These are phyloP conservation scores for Anastrepha obliqua DNA, from an alignment of 1,140 invertebrate genomes.

Conservation along the genomic window DNA sequence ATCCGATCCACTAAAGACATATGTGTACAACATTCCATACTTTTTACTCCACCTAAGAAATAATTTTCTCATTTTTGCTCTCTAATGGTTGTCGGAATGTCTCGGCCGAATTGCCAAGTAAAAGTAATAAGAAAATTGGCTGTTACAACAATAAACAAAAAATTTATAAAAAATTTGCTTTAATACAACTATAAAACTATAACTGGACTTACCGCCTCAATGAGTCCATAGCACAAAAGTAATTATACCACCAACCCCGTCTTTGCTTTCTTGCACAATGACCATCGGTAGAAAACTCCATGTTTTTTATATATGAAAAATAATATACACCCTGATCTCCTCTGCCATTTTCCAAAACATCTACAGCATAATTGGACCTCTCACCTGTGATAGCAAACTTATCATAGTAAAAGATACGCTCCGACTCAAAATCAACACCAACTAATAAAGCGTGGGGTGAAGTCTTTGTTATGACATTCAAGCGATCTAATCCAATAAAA, in stretches of 20 bases:
- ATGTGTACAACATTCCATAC: no score
- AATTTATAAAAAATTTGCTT: background rate
- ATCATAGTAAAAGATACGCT: background rate
- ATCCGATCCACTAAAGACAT: no score
- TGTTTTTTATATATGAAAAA: background rate
- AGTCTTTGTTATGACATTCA: background rate
- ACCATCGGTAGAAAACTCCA: background rate
- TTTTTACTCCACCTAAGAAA: no score
- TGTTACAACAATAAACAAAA: no score
- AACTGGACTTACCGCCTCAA: background rate
- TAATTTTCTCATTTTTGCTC: no score
- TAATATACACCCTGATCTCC: background rate
- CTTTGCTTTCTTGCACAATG: background rate
- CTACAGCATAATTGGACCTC: background rate
- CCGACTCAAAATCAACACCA: background rate
- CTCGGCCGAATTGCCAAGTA: no score
- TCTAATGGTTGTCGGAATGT: no score
- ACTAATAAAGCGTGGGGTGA: background rate
- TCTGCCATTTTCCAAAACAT: background rate
- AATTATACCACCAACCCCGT: background rate
- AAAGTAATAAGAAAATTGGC: no score
- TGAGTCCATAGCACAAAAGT: background rate
- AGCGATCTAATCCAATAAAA: background rate
- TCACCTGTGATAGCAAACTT: background rate
- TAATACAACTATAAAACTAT: background rate